Percentiles rank a stretch among this genome's conserved stretches.
These are phyloP conservation scores for Ginglymostoma cirratum DNA, from an alignment of 2,113 vertebrate species.

Conservation along the genomic window DNA sequence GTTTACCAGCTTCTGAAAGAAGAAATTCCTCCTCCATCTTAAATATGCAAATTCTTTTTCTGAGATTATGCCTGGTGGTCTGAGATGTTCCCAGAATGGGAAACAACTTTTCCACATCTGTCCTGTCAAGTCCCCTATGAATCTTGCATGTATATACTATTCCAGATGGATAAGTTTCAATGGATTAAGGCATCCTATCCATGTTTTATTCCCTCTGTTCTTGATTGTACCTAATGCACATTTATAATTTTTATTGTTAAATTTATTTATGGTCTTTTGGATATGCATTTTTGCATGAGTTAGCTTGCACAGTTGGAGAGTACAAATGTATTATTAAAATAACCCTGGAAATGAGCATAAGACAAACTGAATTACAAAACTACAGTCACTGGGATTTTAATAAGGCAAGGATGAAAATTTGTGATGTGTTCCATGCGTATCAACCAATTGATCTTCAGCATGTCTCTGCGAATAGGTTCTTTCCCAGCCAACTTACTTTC, in stretches of 20 bases:
- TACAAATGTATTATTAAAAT: not conserved
- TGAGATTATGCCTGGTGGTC: no score
- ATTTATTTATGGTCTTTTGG: not conserved
- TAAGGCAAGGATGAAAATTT: not conserved
- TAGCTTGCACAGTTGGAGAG: not conserved
- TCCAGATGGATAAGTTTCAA: not conserved
- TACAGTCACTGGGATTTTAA: not conserved
- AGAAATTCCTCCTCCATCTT: no score
- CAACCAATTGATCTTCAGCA: not conserved
- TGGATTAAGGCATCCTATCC: not conserved
- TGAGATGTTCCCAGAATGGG: no score
- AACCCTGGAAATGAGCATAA: not conserved
- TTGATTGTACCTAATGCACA: not conserved
- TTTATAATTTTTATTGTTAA: not conserved
- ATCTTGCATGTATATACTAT: not conserved
- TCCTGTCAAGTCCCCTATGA: no score
- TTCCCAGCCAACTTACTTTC: not conserved
- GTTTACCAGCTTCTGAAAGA: no score
- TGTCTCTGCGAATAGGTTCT: not conserved
- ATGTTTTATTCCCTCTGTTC: not conserved
- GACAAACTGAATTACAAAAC: not conserved
- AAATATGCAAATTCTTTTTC: no score
- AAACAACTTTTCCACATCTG: no score
- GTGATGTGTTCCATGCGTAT: not conserved
- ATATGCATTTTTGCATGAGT: not conserved